Percentiles rank a stretch among this genome's conserved stretches.
phyloP scores from a whole-genome alignment of 2,797 vertebrate genomes.

The Lepus oiostolus region DNA sequence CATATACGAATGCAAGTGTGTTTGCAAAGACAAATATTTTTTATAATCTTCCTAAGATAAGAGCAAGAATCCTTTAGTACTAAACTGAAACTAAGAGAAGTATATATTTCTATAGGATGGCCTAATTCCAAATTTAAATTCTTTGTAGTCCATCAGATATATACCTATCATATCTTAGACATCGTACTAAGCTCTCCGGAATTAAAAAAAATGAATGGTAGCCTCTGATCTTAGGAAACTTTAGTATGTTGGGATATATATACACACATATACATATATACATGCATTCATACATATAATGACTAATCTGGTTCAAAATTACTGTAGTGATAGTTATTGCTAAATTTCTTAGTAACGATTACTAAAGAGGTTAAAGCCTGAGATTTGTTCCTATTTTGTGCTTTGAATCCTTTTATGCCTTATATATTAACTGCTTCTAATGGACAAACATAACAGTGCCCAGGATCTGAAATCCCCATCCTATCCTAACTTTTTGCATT shows the following conservation, averaged over 20 bases:
- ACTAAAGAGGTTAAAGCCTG: background rate
- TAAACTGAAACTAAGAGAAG: background rate
- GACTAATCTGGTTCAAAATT: background rate
- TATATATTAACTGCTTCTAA: background rate
- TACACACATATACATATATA: background rate
- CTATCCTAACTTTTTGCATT: background rate
- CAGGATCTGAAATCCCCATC: background rate
- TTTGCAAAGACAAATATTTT: background rate
- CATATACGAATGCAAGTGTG: background rate
- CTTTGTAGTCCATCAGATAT: background rate
- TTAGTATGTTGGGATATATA: background rate
- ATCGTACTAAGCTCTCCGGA: background rate
- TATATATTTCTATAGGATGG: background rate
- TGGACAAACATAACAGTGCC: background rate
- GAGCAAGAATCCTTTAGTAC: background rate
- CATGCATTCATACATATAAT: background rate
- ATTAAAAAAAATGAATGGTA: background rate
- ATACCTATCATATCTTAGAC: background rate
- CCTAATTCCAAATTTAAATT: background rate
- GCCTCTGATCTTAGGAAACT: background rate
- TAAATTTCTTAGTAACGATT: background rate
- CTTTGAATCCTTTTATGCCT: background rate
- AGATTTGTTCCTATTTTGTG: background rate
- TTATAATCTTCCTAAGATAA: background rate
- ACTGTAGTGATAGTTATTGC: background rate